Evolutionary conservation across 2,113 vertebrate genomes (phyloP).

Genomic region (Myotis yumanensis): DNA sequence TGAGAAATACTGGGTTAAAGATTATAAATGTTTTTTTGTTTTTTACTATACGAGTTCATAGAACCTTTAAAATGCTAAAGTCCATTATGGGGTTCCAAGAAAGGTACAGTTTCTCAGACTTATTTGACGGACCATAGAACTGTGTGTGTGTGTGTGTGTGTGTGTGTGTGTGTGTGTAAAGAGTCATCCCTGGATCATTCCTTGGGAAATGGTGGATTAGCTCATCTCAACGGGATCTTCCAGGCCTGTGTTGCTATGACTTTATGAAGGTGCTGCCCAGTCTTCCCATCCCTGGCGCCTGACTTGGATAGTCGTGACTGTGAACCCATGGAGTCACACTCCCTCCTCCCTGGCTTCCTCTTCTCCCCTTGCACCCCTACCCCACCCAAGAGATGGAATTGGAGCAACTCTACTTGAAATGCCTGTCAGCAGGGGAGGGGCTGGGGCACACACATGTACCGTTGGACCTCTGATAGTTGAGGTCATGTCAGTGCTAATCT

Average conservation of each 20-base stretch:
- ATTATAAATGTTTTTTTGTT: neutral
- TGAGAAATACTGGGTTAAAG: neutral
- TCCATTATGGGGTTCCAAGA: neutral
- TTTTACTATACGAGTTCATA: neutral
- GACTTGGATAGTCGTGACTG: neutral
- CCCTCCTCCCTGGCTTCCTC: neutral
- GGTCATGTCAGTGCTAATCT: neutral
- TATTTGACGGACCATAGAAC: neutral
- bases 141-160: neutral
- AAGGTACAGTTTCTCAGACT: neutral
- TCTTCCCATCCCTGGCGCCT: neutral
- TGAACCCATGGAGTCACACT: neutral
- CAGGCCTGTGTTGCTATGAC: neutral
- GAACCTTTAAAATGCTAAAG: neutral
- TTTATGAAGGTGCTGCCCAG: neutral
- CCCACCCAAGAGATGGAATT: neutral
- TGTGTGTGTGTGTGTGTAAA: neutral
- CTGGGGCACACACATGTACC: neutral
- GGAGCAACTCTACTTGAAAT: neutral
- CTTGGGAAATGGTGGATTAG: neutral
- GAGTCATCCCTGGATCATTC: neutral
- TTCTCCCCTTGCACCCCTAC: neutral
- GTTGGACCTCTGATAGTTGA: conserved; percentile 1
- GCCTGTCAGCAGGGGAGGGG: neutral
- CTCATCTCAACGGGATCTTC: neutral